Evolutionary conservation across 2,888 invertebrate species (phyloP).

Genomic region (Bimastos eiseni): DNA sequence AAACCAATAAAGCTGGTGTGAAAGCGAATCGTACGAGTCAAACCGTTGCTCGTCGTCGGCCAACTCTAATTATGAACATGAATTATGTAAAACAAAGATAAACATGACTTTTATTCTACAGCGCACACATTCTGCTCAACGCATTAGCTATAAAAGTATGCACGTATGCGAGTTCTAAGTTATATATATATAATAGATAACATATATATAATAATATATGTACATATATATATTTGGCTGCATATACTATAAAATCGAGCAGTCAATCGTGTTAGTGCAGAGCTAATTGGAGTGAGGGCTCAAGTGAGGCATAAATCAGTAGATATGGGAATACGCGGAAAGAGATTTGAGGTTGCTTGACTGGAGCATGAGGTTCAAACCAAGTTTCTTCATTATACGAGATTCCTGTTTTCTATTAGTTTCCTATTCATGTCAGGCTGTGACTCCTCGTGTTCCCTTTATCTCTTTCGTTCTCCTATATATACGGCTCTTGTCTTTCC

Average conservation of each 20-base stretch:
- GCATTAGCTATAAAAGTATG: not conserved
- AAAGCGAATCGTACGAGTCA: not conserved
- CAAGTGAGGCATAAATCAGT: not conserved
- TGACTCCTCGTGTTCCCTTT: no score
- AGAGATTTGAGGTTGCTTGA: not conserved
- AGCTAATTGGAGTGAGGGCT: not conserved
- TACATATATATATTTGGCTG: not conserved
- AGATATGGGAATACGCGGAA: not conserved
- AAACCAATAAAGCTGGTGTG: not conserved
- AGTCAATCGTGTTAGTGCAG: not conserved
- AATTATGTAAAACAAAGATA: not conserved
- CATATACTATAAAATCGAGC: not conserved
- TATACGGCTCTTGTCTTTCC: no score
- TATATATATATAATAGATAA: not conserved
- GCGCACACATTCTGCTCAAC: not conserved
- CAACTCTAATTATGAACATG: not conserved
- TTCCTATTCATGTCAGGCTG: not conserved
- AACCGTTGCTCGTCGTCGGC: not conserved
- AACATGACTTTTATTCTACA: not conserved
- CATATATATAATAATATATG: not conserved
- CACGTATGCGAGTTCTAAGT: not conserved
- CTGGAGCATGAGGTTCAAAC: not conserved
- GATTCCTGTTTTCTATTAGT: not conserved
- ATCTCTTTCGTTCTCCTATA: not conserved
- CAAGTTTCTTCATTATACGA: not conserved